Conservation (phyloP, 2,113 vertebrate genomes). For the Plotosus lineatus region DNA sequence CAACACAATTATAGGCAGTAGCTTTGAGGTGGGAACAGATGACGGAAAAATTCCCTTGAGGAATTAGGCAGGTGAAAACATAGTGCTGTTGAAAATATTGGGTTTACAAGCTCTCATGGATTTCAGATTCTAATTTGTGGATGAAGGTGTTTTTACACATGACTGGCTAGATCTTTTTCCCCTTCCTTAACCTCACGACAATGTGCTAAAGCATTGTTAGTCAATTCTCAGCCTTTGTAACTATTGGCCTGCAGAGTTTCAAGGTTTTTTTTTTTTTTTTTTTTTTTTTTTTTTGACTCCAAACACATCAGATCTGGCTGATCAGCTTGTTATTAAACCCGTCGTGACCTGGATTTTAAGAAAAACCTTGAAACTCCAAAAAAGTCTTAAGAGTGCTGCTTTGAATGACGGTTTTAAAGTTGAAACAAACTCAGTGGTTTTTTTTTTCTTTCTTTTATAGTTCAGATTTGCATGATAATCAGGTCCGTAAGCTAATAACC, state of each 20-base stretch:
- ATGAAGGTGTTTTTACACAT: constrained; percentile 40
- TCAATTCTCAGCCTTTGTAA: neutral
- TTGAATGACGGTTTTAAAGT: neutral
- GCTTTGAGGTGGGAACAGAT: constrained; percentile 50
- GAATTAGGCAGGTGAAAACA: constrained; percentile 49
- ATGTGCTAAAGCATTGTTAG: constrained; percentile 16
- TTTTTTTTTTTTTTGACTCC: too few relatives aligned
- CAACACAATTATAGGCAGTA: constrained; percentile 48
- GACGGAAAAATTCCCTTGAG: constrained; percentile 36
- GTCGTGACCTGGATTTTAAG: neutral
- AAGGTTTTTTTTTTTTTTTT: too few relatives aligned
- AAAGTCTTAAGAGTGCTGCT: neutral
- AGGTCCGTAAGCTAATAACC: constrained; percentile 31
- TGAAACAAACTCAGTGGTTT: neutral
- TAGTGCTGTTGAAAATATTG: constrained; percentile 49
- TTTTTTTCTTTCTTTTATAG: neutral
- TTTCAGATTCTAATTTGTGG: constrained; percentile 57
- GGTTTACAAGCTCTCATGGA: constrained; percentile 47
- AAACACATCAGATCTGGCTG: neutral
- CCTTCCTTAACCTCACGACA: constrained; percentile 7
- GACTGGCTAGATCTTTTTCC: constrained; percentile 14
- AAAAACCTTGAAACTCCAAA: neutral
- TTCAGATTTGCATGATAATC: constrained; percentile 49
- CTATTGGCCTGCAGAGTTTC: constrained; percentile 8
- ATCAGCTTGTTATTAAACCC: neutral